Conservation (phyloP, 2,888 invertebrate genomes). For the Molorchus minor region DNA sequence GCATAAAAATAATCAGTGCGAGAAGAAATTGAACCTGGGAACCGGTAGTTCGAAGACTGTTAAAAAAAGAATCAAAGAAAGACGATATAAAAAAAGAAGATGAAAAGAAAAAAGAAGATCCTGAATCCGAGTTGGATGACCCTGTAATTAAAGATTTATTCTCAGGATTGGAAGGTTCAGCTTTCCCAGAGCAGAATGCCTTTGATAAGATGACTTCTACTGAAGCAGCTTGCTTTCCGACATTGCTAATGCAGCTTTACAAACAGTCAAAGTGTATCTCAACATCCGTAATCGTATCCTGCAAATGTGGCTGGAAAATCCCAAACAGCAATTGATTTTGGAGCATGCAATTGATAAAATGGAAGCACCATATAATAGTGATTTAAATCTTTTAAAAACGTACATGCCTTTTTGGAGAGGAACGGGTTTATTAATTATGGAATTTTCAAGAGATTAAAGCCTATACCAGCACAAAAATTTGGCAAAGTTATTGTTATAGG, state of each 20-base stretch:
- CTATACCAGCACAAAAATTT: slow-evolving; percentile 71
- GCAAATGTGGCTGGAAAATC: slow-evolving; percentile 96
- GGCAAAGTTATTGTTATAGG: slow-evolving; percentile 74
- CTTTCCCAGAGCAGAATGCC: slow-evolving; percentile 94
- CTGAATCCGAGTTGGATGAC: slow-evolving; percentile 74
- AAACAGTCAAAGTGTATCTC: slow-evolving; percentile 76
- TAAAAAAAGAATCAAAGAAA: slow-evolving; percentile 58
- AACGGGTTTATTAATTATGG: slow-evolving; percentile 99
- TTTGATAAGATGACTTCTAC: slow-evolving; percentile 92
- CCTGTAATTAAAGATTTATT: slow-evolving; percentile 64
- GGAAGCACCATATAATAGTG: slow-evolving; percentile 92
- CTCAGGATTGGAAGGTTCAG: slow-evolving; percentile 84
- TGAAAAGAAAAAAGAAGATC: slow-evolving; percentile 71
- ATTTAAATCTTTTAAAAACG: slow-evolving; percentile 82
- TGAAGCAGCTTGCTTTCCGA: slow-evolving; percentile 96
- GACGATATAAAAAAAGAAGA: slow-evolving; percentile 61
- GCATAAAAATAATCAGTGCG: slow-evolving; percentile 62
- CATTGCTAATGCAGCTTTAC: slow-evolving; percentile 82
- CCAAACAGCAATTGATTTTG: slow-evolving; percentile 87
- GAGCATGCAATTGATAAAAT: slow-evolving; percentile 84
- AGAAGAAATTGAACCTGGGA: slow-evolving; percentile 66
- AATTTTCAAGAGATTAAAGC: slow-evolving; percentile 87
- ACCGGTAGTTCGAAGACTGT: slow-evolving; percentile 63
- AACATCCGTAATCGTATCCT: slow-evolving; percentile 88
- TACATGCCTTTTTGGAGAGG: slow-evolving; percentile 91